Evolutionary conservation across 2,888 invertebrate genomes (phyloP), one percentile per base, ranked within the genome.

Genomic region (Troides aeacus): DNA sequence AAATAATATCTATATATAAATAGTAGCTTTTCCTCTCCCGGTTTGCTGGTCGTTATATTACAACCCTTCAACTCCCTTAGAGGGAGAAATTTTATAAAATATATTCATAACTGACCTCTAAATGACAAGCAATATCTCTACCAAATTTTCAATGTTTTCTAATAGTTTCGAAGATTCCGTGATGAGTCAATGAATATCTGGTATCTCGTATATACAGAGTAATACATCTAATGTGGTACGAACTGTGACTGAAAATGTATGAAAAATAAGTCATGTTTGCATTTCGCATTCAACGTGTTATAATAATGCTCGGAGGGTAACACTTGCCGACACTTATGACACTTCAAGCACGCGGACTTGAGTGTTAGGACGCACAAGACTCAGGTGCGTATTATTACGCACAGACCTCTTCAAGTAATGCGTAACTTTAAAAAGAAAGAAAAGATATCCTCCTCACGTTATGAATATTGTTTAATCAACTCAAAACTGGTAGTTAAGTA

Each of bases 261-360:
- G 5, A 15, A 50, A 50, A 50, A 53, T 53, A 53, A 53, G n/a
- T 18, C 53, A n/a, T 58, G 57, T 58, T 58, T 23, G 23, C 23
- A 23, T 42, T 39, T 58, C 59, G 59, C 59, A 59, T 59, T 18
- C 57, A 39, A 59, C n/a, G 50, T 65, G 66, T 60, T 60, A 66
- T 60, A 66, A 66, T 66, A 59, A 50, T 60, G 66, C 59, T 66
- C 21, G 12, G 24, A 53, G 53, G 60, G 12, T 21, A 60, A 53
- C 50, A 60, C 46, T 66, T 50, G 42, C 46, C 57, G 60, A 66
- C n/a, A 60, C 66, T 66, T 30, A 23, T 23, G 23, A 23, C 8
- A 58, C 15, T 21, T 58, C 53, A 53, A n/a, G n/a, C 53, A n/a
- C n/a, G n/a, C n/a, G 6, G 53, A 1, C 53, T 53, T 18, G 53